Percentiles rank a stretch among this genome's conserved stretches.
phyloP scores from a whole-genome alignment of 2,888 invertebrate genomes.

The Hydrotaea diabolus region DNA sequence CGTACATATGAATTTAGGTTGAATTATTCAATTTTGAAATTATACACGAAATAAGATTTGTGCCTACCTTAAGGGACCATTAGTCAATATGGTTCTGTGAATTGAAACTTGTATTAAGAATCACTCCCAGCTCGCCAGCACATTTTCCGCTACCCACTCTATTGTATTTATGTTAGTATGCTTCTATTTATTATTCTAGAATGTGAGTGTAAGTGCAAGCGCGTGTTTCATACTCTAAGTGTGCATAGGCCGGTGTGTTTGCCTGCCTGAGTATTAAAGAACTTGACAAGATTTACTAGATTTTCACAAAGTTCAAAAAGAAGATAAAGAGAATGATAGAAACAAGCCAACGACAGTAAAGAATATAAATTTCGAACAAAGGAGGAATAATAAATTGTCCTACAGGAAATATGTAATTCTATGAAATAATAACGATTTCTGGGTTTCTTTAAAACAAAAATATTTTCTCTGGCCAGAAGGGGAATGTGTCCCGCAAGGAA shows the following conservation, averaged over 20 bases:
- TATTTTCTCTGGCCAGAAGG: neutral
- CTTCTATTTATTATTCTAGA: too few species aligned
- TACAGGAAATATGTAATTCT: slow-evolving; percentile 34
- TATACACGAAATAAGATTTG: too few species aligned
- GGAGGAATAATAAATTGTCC: slow-evolving; percentile 27
- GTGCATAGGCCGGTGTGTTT: neutral
- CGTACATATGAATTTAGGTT: too few species aligned
- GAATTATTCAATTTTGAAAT: too few species aligned
- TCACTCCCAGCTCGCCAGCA: too few species aligned
- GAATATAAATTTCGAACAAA: slow-evolving; percentile 30
- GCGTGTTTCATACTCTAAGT: too few species aligned
- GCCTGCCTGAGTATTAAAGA: neutral
- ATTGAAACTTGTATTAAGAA: too few species aligned
- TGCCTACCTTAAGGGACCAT: too few species aligned
- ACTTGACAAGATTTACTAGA: neutral
- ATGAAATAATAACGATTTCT: slow-evolving; percentile 14
- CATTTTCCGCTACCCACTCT: too few species aligned
- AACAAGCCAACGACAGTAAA: neutral
- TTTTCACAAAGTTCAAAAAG: neutral
- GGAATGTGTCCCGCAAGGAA: neutral
- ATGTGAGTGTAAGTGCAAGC: neutral
- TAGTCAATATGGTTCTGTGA: too few species aligned
- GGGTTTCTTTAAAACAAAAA: neutral
- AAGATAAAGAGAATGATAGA: neutral
- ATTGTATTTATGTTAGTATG: too few species aligned